phyloP scores from a whole-genome alignment of 2,113 vertebrate species.

The Chlamydotis undulata region DNA sequence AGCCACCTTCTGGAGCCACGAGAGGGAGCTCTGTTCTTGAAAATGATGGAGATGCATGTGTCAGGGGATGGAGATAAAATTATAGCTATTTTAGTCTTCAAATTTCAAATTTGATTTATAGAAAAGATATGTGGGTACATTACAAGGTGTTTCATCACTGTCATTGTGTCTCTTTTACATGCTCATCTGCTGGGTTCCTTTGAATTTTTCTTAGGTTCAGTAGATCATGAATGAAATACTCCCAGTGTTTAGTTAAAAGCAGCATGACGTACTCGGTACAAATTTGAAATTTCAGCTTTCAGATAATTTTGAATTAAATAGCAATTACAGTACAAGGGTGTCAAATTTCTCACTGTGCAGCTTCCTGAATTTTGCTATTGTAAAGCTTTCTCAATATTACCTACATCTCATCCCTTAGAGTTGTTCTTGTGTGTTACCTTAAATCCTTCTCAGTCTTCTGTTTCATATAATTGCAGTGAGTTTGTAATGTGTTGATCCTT shows the following conservation, averaged over 20 bases:
- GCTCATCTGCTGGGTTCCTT: neutral
- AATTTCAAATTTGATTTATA: conserved; percentile 31
- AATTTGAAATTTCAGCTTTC: neutral
- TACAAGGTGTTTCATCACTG: conserved; percentile 14
- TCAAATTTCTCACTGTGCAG: neutral
- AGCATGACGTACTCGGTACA: neutral
- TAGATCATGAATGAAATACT: neutral
- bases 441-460: neutral
- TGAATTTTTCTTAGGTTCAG: neutral
- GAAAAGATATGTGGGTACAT: conserved; percentile 17
- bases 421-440: neutral
- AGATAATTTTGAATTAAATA: neutral
- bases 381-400: neutral
- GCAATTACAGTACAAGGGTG: neutral
- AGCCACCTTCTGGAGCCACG: conserved; percentile 46
- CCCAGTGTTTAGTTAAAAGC: neutral
- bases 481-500: neutral
- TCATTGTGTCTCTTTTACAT: neutral
- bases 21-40: conserved; percentile 74
- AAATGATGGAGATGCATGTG: neutral
- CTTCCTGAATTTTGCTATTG: neutral
- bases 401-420: neutral
- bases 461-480: neutral
- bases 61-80: neutral
- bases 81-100: neutral